Conservation (phyloP, 2,113 vertebrate species). For the Octodon degus region DNA sequence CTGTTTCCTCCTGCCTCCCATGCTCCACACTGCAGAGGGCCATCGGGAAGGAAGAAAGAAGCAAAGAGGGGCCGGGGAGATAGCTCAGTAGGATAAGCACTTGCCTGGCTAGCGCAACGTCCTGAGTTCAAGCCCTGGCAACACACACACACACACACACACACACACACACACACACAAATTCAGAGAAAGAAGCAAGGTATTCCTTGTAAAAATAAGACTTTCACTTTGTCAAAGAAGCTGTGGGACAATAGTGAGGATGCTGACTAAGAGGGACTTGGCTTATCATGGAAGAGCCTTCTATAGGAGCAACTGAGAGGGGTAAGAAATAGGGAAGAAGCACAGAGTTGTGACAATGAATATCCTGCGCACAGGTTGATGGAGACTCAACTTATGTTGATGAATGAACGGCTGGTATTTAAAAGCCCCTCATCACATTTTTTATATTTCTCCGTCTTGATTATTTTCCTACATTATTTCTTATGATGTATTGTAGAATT, state of each 20-base stretch:
- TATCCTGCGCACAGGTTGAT: background rate
- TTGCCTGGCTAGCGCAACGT: no score
- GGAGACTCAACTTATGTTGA: background rate
- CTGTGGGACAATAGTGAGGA: background rate
- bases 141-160: no score
- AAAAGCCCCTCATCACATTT: background rate
- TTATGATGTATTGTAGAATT: conserved; percentile 6
- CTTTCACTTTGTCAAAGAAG: background rate
- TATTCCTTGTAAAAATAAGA: background rate
- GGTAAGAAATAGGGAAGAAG: background rate
- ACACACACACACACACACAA: no score
- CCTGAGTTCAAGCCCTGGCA: no score
- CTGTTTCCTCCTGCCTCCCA: no score
- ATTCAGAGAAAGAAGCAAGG: background rate
- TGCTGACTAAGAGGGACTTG: background rate
- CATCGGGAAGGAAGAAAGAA: no score
- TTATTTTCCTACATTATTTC: conserved; percentile 37
- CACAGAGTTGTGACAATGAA: background rate
- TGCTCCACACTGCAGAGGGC: no score
- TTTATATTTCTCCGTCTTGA: background rate
- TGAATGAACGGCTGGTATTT: background rate
- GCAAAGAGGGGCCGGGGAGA: no score
- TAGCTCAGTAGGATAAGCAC: no score
- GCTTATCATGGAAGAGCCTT: background rate
- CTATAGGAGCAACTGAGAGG: background rate